A percentile compares a stretch with the other conserved stretches of the same genome.
Conservation (phyloP, 2,113 vertebrate genomes). For the Anseranas semipalmata region DNA sequence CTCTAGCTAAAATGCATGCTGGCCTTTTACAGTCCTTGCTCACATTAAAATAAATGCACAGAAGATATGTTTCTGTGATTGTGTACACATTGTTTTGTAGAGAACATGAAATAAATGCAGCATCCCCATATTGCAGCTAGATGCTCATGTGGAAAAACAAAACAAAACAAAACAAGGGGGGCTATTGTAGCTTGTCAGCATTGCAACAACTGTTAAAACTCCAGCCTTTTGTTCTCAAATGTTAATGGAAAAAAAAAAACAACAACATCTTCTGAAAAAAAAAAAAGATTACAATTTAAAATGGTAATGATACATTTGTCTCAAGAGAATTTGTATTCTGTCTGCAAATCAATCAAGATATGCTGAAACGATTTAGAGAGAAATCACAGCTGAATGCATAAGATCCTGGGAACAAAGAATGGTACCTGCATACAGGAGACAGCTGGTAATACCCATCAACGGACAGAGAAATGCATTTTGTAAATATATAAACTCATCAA, state of each 20-base stretch:
- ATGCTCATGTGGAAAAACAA: not conserved
- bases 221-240: slow-evolving; percentile 42
- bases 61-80: not conserved
- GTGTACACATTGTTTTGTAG: not conserved
- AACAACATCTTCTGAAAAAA: not conserved
- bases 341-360: slow-evolving; percentile 49
- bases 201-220: slow-evolving; percentile 21
- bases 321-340: slow-evolving; percentile 42
- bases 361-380: slow-evolving; percentile 29
- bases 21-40: not conserved
- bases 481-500: not conserved
- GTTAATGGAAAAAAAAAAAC: slow-evolving; percentile 23
- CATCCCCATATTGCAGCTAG: not conserved
- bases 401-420: slow-evolving; percentile 54
- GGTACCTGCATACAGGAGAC: slow-evolving; percentile 32
- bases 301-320: slow-evolving; percentile 61
- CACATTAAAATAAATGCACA: not conserved
- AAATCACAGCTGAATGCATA: slow-evolving; percentile 41
- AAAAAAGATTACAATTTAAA: slow-evolving; percentile 57
- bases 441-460: not conserved
- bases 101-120: not conserved
- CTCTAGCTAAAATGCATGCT: not conserved
- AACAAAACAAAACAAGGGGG: not conserved
- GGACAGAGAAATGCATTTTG: not conserved
- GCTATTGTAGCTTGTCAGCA: not conserved